A percentile compares a stretch with the other conserved stretches of the same genome.
Evolutionary conservation across 2,888 invertebrate species (phyloP).

Genomic region (Limenitis camilla): DNA sequence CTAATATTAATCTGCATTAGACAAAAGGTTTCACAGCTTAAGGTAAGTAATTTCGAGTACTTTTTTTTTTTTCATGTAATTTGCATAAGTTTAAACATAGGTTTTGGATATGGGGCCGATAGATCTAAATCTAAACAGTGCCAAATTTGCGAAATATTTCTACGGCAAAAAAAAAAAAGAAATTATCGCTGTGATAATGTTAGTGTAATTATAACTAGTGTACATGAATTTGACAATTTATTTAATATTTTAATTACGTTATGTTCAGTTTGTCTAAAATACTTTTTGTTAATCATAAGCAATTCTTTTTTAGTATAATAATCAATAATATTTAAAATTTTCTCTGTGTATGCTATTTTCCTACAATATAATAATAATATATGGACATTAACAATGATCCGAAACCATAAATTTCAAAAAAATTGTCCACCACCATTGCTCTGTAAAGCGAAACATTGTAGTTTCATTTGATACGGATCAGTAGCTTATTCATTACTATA

Average conservation of each 20-base stretch:
- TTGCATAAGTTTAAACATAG: constrained; percentile 10
- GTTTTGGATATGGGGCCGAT: constrained; percentile 13
- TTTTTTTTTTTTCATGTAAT: constrained; percentile 1
- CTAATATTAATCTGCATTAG: too few species aligned
- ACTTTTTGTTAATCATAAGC: too few species aligned
- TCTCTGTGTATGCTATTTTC: background rate
- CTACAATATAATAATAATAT: background rate
- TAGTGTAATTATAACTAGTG: constrained; percentile 9
- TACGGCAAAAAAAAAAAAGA: constrained; percentile 30
- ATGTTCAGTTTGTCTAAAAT: too few species aligned
- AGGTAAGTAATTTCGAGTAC: too few species aligned
- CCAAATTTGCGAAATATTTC: constrained; percentile 29
- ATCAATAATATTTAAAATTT: background rate
- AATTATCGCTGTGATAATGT: constrained; percentile 26
- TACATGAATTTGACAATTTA: background rate
- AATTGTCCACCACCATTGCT: constrained; percentile 31
- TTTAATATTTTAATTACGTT: background rate
- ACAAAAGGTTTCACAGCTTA: too few species aligned
- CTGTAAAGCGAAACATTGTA: constrained; percentile 7
- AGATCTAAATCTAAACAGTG: constrained; percentile 38
- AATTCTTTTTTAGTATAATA: background rate
- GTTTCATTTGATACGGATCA: background rate
- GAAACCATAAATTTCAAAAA: constrained; percentile 18
- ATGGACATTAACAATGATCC: constrained; percentile 10
- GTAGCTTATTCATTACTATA: background rate